Conservation (phyloP, 2,797 vertebrate species). For the Myotis pilosus region DNA sequence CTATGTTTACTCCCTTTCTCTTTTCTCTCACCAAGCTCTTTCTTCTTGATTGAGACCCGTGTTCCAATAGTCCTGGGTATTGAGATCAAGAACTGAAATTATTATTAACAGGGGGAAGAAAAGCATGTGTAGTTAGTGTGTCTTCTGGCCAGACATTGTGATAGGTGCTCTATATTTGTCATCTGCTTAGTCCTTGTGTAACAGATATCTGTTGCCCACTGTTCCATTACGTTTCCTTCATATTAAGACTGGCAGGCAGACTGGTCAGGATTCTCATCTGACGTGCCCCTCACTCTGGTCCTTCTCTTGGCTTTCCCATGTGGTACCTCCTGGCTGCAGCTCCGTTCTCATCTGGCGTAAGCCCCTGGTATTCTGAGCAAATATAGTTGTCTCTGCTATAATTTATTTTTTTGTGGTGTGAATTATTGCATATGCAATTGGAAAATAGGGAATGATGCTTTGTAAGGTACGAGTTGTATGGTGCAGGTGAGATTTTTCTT, state of each 20-base stretch:
- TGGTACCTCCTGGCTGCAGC: not conserved
- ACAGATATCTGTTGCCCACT: not conserved
- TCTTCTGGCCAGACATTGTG: not conserved
- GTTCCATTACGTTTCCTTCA: not conserved
- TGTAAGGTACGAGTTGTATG: not conserved
- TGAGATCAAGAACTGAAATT: not conserved
- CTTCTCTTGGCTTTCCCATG: not conserved
- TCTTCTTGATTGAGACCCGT: not conserved
- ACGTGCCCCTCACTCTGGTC: accelerated
- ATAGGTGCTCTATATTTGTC: not conserved
- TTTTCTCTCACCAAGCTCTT: not conserved
- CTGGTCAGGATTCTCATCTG: not conserved
- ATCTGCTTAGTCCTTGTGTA: not conserved
- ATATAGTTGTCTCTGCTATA: not conserved
- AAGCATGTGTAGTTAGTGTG: not conserved
- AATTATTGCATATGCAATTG: not conserved
- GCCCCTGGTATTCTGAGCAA: not conserved
- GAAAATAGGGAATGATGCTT: not conserved
- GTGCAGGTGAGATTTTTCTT: not conserved
- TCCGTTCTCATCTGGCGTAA: not conserved
- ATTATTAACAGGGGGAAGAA: not conserved
- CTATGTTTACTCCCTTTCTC: not conserved
- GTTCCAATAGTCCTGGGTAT: not conserved
- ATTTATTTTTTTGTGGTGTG: not conserved
- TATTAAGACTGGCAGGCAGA: not conserved